phyloP scores from a whole-genome alignment of 2,797 vertebrate species.

The Mus spretus region DNA sequence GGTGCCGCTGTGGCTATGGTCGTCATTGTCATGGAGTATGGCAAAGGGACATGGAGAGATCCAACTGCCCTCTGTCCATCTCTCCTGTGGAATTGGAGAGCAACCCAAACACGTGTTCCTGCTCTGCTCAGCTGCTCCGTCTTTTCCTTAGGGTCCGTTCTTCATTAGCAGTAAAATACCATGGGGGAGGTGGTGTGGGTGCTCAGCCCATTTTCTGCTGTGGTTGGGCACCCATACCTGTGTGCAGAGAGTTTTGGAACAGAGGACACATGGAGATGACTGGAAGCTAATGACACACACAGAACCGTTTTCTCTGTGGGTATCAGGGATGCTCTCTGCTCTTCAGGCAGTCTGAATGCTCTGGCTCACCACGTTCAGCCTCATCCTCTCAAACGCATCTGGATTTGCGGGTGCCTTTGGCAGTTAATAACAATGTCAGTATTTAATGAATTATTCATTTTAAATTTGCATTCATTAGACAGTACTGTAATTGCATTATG shows the following conservation, averaged over 20 bases:
- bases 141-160: not conserved
- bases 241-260: not conserved
- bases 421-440: not conserved
- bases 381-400: conserved; percentile 7
- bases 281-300: not conserved
- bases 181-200: not conserved
- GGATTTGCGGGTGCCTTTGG: not conserved
- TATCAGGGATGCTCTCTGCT: not conserved
- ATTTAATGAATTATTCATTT: conserved; percentile 59
- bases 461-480: conserved; percentile 13
- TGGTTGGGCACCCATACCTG: not conserved
- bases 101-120: not conserved
- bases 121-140: not conserved
- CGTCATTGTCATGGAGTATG: not conserved
- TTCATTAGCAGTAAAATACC: not conserved
- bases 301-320: not conserved
- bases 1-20: not conserved
- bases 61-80: not conserved
- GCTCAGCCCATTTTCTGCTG: not conserved
- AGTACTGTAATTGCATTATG: not conserved
- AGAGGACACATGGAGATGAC: not conserved
- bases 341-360: not conserved
- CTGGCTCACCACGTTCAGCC: not conserved
- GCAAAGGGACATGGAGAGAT: not conserved
- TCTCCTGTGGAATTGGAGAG: not conserved